phyloP scores from a whole-genome alignment of 30 jellyfish, hydroid and myxozoan genomes.

The Aurelia sp. region DNA sequence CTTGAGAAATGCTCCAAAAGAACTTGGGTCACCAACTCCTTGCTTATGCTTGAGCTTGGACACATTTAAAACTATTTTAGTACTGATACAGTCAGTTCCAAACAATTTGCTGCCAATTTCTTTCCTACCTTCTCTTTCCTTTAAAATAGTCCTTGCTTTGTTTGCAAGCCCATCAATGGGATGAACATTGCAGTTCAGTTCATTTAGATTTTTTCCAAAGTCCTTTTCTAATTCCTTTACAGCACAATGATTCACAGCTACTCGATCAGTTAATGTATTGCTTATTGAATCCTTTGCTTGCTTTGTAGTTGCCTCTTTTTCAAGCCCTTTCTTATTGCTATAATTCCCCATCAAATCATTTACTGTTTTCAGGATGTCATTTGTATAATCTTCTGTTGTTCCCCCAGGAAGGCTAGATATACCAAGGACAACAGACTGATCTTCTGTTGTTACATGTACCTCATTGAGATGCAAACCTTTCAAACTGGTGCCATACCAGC shows the following conservation, averaged over 20 bases:
- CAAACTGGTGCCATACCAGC: conserved; percentile 17
- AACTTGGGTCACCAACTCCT: conserved; percentile 39
- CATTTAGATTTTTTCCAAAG: too few species aligned
- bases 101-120: conserved; percentile 26
- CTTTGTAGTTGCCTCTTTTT: neutral
- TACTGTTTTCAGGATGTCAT: conserved; percentile 19
- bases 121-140: neutral
- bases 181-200: conserved; percentile 12
- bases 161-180: conserved; percentile 43
- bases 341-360: conserved; percentile 22
- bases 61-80: neutral
- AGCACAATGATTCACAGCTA: conserved; percentile 37
- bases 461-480: conserved; percentile 41
- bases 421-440: neutral
- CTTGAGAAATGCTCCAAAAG: conserved; percentile 24
- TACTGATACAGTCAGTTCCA: conserved; percentile 21
- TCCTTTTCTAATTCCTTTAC: conserved; percentile 2
- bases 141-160: neutral
- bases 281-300: conserved; percentile 6
- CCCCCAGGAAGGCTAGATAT: conserved; percentile 51
- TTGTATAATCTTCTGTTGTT: neutral
- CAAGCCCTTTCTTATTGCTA: neutral
- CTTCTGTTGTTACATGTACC: conserved; percentile 34
- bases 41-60: conserved; percentile 33
- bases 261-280: conserved; percentile 40